These are phyloP conservation scores for Linnaemya tessellans DNA, from an alignment of 2,888 invertebrate species.

Conservation along the genomic window DNA sequence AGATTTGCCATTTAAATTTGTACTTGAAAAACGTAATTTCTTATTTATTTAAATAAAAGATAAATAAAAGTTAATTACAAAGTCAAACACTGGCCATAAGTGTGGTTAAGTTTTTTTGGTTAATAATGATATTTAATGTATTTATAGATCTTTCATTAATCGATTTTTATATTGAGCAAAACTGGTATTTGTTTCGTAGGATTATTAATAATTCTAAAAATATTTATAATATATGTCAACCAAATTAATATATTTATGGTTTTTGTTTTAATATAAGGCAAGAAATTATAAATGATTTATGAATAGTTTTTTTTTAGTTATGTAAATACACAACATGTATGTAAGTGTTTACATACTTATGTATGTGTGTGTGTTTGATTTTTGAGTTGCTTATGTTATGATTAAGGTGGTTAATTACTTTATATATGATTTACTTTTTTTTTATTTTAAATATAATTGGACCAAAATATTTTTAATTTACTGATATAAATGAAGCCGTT, in stretches of 20 bases:
- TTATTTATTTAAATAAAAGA: too few relatives aligned
- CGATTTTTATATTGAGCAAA: conserved; percentile 7
- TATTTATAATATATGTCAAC: background rate
- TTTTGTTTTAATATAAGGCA: background rate
- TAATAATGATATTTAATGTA: background rate
- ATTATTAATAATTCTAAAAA: background rate
- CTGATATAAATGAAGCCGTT: conserved; percentile 73
- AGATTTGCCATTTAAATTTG: too few relatives aligned
- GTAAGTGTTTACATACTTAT: background rate
- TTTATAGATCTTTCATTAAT: background rate
- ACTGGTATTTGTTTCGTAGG: background rate
- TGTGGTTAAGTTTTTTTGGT: background rate
- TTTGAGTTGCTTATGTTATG: conserved; percentile 54
- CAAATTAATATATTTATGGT: background rate
- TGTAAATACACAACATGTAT: background rate
- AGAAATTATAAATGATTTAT: conserved; percentile 2
- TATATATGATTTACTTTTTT: conserved; percentile 53
- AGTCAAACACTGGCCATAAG: too few relatives aligned
- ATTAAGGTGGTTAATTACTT: conserved; percentile 60
- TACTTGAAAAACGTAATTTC: too few relatives aligned
- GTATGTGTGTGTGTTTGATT: conserved; percentile 28
- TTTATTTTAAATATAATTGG: conserved; percentile 57
- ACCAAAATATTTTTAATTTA: conserved; percentile 62
- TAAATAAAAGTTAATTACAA: too few relatives aligned
- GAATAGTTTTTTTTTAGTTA: background rate